A percentile compares a stretch with the other conserved stretches of the same genome.
Evolutionary conservation across 2,113 vertebrate genomes (phyloP).

Genomic region (Carettochelys insculpta): DNA sequence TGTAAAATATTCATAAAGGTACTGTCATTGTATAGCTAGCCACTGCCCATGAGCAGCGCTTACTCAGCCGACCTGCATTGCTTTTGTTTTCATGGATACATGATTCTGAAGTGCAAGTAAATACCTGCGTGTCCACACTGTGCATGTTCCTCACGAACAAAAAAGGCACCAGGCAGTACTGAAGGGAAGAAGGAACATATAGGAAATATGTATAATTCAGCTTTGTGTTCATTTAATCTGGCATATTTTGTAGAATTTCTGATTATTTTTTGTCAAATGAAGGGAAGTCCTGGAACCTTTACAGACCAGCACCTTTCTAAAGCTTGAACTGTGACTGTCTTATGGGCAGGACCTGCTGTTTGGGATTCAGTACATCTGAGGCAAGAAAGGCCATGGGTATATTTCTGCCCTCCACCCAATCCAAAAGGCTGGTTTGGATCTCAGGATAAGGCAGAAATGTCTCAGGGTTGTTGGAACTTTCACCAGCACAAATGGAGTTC

Average conservation of each 20-base stretch:
- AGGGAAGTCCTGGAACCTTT: neutral
- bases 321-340: too few species aligned
- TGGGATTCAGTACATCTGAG: neutral
- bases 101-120: neutral
- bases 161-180: neutral
- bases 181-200: neutral
- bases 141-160: neutral
- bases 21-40: neutral
- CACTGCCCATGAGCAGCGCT: neutral
- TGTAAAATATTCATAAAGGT: neutral
- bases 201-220: neutral
- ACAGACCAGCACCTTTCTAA: neutral
- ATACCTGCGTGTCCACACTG: neutral
- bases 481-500: neutral
- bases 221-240: neutral
- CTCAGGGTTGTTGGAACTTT: neutral
- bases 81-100: neutral
- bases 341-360: too few species aligned
- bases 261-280: neutral
- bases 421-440: neutral
- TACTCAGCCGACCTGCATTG: neutral
- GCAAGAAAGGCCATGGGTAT: neutral
- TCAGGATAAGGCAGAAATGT: neutral
- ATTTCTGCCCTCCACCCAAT: neutral
- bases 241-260: neutral